Conservation (phyloP, 1,140 invertebrate species). For the Amyelois transitella region DNA sequence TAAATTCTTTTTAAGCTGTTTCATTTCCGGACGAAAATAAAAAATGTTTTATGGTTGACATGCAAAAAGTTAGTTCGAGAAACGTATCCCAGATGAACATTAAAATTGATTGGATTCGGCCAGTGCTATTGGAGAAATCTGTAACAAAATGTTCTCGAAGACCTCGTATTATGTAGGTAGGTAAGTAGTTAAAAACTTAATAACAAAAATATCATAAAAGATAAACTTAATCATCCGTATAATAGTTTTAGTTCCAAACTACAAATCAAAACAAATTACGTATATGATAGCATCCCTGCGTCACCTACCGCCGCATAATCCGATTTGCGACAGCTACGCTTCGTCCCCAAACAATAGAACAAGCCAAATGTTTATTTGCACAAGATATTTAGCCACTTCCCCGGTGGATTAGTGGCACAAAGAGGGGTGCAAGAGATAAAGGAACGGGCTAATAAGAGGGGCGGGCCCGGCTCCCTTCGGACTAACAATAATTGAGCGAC, state of each 20-base stretch:
- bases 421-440: slow-evolving; percentile 49
- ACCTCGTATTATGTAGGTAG: neutral
- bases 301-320: slow-evolving; percentile 55
- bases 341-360: slow-evolving; percentile 57
- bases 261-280: slow-evolving; percentile 57
- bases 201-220: neutral
- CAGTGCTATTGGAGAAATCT: neutral
- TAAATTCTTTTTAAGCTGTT: slow-evolving; percentile 50
- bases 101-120: neutral
- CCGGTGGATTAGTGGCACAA: slow-evolving; percentile 61
- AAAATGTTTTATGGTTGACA: slow-evolving; percentile 6
- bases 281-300: slow-evolving; percentile 38
- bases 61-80: neutral
- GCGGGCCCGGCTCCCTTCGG: slow-evolving; percentile 33
- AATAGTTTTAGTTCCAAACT: slow-evolving; percentile 28
- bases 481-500: slow-evolving; percentile 49
- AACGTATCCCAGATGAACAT: neutral
- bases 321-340: slow-evolving; percentile 53
- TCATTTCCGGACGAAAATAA: slow-evolving; percentile 52
- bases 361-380: slow-evolving; percentile 70
- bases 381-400: slow-evolving; percentile 73
- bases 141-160: neutral
- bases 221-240: neutral
- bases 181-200: neutral
- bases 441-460: slow-evolving; percentile 56